These are phyloP conservation scores for Gymnosoma rotundatum DNA, from an alignment of 2,888 invertebrate genomes.

Conservation along the genomic window DNA sequence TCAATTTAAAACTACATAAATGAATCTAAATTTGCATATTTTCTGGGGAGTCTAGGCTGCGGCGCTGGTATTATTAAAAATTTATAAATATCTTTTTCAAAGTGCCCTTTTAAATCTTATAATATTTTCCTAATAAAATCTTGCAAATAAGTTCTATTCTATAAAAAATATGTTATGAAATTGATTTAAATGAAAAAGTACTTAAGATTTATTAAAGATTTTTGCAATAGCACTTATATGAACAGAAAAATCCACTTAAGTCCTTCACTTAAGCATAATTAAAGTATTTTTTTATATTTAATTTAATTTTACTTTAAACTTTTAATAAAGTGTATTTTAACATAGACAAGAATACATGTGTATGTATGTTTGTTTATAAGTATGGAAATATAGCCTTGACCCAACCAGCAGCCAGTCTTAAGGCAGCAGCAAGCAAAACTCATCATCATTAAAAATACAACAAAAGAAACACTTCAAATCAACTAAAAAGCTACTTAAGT, in stretches of 20 bases:
- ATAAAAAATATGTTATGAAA: slow-evolving; percentile 16
- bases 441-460: slow-evolving; percentile 33
- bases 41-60: too few species aligned
- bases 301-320: neutral
- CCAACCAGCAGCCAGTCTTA: slow-evolving; percentile 39
- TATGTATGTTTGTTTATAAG: neutral
- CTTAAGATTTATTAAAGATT: slow-evolving; percentile 48
- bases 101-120: neutral
- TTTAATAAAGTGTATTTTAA: neutral
- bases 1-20: too few species aligned
- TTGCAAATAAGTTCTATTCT: neutral
- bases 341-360: neutral
- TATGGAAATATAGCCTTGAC: slow-evolving; percentile 62
- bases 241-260: slow-evolving; percentile 62
- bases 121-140: neutral
- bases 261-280: slow-evolving; percentile 68
- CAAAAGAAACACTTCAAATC: slow-evolving; percentile 55
- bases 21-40: too few species aligned
- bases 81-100: too few species aligned
- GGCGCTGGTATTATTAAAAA: too few species aligned
- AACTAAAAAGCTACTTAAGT: slow-evolving; percentile 68
- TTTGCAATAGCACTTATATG: slow-evolving; percentile 64
- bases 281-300: slow-evolving; percentile 44
- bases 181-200: slow-evolving; percentile 30
- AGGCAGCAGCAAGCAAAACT: slow-evolving; percentile 25